A percentile compares a stretch with the other conserved stretches of the same genome.
phyloP scores from a whole-genome alignment of 1,140 invertebrate genomes.

The Bombus polaris region DNA sequence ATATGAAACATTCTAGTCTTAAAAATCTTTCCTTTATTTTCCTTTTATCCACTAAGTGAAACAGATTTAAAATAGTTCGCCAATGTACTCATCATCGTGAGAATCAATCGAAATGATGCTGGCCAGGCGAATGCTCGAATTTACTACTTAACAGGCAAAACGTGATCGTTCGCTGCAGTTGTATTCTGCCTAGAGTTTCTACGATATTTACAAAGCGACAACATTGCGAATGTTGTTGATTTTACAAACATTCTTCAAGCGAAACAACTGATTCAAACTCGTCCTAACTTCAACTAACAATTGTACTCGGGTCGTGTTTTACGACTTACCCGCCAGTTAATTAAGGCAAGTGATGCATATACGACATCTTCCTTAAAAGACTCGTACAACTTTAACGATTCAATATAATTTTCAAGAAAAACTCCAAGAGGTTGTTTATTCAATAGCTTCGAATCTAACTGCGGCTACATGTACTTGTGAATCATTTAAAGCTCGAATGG shows the following conservation, averaged over 20 bases:
- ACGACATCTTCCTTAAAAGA: not conserved
- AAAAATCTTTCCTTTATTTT: not conserved
- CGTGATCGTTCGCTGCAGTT: not conserved
- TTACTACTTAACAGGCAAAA: slow-evolving; percentile 3
- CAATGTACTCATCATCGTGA: not conserved
- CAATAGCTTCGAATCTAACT: not conserved
- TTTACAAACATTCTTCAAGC: slow-evolving; percentile 17
- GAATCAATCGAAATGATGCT: not conserved
- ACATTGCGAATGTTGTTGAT: slow-evolving; percentile 4
- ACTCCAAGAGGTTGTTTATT: no score
- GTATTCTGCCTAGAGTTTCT: not conserved
- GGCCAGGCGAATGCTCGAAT: not conserved
- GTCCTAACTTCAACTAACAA: slow-evolving; percentile 15
- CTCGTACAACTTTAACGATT: slow-evolving; percentile 5
- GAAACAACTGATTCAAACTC: slow-evolving; percentile 4
- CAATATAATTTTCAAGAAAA: not conserved
- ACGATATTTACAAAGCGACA: slow-evolving; percentile 6
- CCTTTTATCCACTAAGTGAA: not conserved
- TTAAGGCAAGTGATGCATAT: not conserved
- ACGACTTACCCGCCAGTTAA: not conserved
- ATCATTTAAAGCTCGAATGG: not conserved
- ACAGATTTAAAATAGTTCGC: not conserved
- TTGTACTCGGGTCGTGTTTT: not conserved
- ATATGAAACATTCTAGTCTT: not conserved
- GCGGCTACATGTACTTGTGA: not conserved